A percentile compares a stretch with the other conserved stretches of the same genome.
phyloP scores from a whole-genome alignment of 2,888 invertebrate genomes.

The Falcaria lacertinaria region DNA sequence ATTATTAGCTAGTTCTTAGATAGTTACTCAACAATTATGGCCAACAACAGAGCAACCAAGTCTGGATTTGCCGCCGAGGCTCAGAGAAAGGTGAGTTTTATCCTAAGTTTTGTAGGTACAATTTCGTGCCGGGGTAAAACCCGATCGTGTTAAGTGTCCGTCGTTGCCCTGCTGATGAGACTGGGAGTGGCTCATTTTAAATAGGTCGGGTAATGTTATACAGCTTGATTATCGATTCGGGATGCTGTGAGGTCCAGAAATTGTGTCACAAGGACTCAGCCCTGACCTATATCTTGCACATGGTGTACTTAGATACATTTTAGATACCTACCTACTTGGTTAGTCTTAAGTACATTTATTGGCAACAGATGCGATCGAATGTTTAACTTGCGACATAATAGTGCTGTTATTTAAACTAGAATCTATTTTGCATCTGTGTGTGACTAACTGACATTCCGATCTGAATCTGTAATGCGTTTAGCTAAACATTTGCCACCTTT shows the following conservation, averaged over 20 bases:
- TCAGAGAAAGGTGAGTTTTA: conserved; percentile 90
- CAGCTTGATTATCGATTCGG: conserved; percentile 56
- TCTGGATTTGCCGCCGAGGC: conserved; percentile 98
- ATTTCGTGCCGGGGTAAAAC: conserved; percentile 27
- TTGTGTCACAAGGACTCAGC: conserved; percentile 59
- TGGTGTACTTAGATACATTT: conserved; percentile 6
- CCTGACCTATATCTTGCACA: conserved; percentile 61
- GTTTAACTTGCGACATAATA: conserved; percentile 1
- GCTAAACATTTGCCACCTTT: not conserved
- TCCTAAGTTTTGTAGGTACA: conserved; percentile 17
- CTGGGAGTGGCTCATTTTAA: conserved; percentile 29
- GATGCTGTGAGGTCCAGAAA: conserved; percentile 68
- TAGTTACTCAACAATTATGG: conserved; percentile 79
- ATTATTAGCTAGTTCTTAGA: conserved; percentile 44
- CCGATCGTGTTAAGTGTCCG: conserved; percentile 25
- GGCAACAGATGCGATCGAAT: conserved; percentile 14
- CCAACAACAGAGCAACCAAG: conserved; percentile 90
- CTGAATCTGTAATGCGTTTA: not conserved
- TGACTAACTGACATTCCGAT: conserved; percentile 1
- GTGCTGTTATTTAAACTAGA: not conserved
- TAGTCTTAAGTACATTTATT: conserved; percentile 6
- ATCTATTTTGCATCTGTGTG: not conserved
- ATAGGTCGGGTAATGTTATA: conserved; percentile 32
- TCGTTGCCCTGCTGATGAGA: conserved; percentile 11
- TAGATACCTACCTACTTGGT: not conserved